Evolutionary conservation across 2,113 vertebrate genomes (phyloP).

Genomic region (Lepus timidus): DNA sequence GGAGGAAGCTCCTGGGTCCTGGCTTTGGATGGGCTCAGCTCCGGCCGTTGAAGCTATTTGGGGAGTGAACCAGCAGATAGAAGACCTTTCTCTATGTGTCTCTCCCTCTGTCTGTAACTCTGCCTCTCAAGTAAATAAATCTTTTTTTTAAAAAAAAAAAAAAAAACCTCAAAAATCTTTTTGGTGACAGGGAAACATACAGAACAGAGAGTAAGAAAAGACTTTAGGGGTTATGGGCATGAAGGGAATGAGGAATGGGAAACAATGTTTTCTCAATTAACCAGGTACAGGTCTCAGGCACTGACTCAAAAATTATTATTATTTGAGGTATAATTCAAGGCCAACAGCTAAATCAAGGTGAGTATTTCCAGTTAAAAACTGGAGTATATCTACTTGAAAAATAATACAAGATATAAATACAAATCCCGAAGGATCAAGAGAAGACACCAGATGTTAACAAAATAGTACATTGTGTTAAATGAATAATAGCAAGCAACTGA

Average conservation of each 20-base stretch:
- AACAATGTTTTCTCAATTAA: constrained; percentile 1
- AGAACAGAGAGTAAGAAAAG: neutral
- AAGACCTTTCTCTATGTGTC: no score
- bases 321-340: neutral
- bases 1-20: no score
- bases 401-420: neutral
- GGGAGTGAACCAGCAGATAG: no score
- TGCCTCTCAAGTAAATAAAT: no score
- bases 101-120: no score
- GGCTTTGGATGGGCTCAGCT: no score
- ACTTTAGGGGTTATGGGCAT: neutral
- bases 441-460: neutral
- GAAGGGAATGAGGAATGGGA: neutral
- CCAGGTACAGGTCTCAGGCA: neutral
- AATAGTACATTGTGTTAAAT: neutral
- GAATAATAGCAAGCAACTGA: neutral
- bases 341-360: neutral
- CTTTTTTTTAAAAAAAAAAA: no score
- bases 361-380: constrained; percentile 33
- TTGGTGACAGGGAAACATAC: neutral
- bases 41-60: no score
- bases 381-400: neutral
- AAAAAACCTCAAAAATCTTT: neutral
- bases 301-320: neutral
- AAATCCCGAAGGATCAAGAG: neutral